phyloP scores from a whole-genome alignment of 2,888 invertebrate genomes.

The Papilio gigon region DNA sequence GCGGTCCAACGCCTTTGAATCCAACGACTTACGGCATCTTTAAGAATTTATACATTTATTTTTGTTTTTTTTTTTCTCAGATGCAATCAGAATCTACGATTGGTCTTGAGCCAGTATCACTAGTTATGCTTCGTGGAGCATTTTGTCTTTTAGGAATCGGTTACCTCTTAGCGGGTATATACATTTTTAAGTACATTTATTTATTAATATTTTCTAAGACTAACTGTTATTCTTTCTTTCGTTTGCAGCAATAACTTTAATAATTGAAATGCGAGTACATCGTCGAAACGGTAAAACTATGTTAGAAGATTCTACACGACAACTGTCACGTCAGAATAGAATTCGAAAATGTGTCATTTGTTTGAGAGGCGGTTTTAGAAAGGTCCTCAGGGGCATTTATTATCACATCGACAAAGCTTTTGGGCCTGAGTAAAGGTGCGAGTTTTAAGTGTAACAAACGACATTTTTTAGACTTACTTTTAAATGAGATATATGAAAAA shows the following conservation, averaged over 20 bases:
- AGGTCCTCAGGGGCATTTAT: conserved; percentile 48
- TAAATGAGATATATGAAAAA: neutral
- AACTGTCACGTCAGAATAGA: conserved; percentile 44
- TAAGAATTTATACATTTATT: no score
- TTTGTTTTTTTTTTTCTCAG: conserved; percentile 51
- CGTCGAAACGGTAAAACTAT: conserved; percentile 52
- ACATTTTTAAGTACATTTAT: neutral
- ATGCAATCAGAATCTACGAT: conserved; percentile 69
- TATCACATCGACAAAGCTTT: conserved; percentile 62
- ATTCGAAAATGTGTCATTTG: conserved; percentile 48
- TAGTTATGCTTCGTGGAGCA: conserved; percentile 88
- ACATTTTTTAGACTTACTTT: neutral
- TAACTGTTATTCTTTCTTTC: neutral
- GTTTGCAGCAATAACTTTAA: conserved; percentile 48
- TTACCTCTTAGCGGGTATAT: conserved; percentile 82
- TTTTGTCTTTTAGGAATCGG: conserved; percentile 87
- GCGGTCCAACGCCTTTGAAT: no score
- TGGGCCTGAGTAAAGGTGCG: conserved; percentile 50
- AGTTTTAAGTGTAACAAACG: neutral
- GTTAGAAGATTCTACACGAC: conserved; percentile 39
- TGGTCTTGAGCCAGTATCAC: conserved; percentile 84
- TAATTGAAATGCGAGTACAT: conserved; percentile 63
- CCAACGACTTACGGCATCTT: no score
- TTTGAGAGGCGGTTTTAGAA: conserved; percentile 48
- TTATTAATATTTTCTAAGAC: neutral